phyloP scores from a whole-genome alignment of 2,888 invertebrate genomes.

The Autographa gamma region DNA sequence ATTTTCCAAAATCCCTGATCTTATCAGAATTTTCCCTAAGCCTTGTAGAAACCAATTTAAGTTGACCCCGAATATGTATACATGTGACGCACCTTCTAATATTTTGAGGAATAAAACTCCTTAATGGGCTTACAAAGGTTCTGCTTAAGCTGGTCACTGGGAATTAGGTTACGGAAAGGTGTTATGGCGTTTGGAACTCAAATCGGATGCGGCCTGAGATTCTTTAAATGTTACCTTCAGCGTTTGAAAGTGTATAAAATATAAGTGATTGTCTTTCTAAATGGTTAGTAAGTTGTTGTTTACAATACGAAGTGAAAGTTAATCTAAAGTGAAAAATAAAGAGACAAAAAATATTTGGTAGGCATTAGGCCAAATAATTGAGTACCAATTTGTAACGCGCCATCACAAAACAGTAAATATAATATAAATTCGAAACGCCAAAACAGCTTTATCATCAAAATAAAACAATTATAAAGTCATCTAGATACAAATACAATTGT shows the following conservation, averaged over 20 bases:
- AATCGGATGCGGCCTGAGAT: conserved; percentile 24
- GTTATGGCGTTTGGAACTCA: conserved; percentile 31
- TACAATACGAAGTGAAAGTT: too few species aligned
- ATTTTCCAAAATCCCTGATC: conserved; percentile 65
- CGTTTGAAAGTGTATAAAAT: conserved; percentile 6
- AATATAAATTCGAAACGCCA: neutral
- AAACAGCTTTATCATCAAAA: neutral
- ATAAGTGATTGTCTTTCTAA: too few species aligned
- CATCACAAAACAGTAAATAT: too few species aligned
- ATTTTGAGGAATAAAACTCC: conserved; percentile 38
- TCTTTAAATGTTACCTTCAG: conserved; percentile 26
- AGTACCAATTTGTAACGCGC: too few species aligned
- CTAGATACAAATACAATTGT: neutral
- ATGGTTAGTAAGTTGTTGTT: too few species aligned
- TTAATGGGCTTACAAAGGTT: conserved; percentile 46
- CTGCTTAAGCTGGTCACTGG: conserved; percentile 34
- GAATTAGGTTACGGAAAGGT: conserved; percentile 41
- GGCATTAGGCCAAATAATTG: too few species aligned
- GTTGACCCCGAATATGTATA: conserved; percentile 34
- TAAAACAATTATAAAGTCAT: neutral
- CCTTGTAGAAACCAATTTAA: conserved; percentile 40
- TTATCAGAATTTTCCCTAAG: conserved; percentile 64
- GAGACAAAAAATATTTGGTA: too few species aligned
- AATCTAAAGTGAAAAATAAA: too few species aligned
- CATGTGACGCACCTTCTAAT: conserved; percentile 26